Evolutionary conservation across 2,797 vertebrate species (phyloP).

Genomic region (Acipenser ruthenus): DNA sequence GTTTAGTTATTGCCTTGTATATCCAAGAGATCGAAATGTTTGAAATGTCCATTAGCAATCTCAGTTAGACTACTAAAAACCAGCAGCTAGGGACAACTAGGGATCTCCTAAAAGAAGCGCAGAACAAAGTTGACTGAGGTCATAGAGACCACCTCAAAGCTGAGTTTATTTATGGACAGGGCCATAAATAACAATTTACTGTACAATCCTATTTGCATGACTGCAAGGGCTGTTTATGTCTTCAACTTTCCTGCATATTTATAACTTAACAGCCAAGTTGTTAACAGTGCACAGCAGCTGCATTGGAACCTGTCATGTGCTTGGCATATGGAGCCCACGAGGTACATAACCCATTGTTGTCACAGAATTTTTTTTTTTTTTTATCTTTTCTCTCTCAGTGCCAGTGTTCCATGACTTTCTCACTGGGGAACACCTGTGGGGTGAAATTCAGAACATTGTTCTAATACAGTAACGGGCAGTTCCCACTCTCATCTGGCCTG

Average conservation of each 20-base stretch:
- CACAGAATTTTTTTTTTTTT: no score
- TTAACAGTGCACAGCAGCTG: conserved; percentile 61
- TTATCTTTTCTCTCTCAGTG: no score
- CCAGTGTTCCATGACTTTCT: no score
- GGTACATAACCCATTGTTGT: no score
- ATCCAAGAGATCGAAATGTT: no score
- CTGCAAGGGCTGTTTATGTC: conserved; percentile 46
- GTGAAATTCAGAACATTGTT: no score
- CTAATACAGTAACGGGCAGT: no score
- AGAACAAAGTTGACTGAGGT: conserved; percentile 38
- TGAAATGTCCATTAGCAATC: no score
- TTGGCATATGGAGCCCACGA: conserved; percentile 33
- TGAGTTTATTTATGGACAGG: conserved; percentile 46
- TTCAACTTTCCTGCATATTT: conserved; percentile 45
- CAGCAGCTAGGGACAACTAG: background rate
- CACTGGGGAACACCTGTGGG: no score
- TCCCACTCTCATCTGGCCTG: no score
- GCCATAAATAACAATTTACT: conserved; percentile 51
- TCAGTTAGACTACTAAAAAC: background rate
- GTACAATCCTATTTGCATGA: conserved; percentile 49
- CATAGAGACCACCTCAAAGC: conserved; percentile 42
- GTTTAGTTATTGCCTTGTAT: no score
- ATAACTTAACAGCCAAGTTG: conserved; percentile 49
- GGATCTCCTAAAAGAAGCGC: conserved; percentile 21
- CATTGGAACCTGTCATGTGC: conserved; percentile 41